These are phyloP conservation scores for Biston stratarius DNA, from an alignment of 2,888 invertebrate genomes.

Conservation along the genomic window DNA sequence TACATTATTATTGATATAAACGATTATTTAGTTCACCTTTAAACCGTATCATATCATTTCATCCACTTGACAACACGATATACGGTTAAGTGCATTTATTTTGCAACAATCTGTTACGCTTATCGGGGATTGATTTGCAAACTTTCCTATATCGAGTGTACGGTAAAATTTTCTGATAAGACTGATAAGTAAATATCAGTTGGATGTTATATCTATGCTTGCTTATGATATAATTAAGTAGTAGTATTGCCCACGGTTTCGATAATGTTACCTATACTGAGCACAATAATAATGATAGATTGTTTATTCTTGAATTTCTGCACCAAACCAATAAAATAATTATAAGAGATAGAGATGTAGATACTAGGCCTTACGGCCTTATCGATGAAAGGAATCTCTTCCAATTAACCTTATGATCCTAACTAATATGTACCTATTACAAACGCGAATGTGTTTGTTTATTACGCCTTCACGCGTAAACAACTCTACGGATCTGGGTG, in stretches of 20 bases:
- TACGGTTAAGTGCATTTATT: conserved; percentile 38
- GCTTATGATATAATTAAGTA: conserved; percentile 1
- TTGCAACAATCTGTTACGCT: conserved; percentile 47
- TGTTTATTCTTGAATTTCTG: too few species aligned
- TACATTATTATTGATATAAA: conserved; percentile 50
- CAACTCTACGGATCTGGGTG: too few species aligned
- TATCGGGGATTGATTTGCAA: conserved; percentile 33
- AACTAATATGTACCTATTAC: too few species aligned
- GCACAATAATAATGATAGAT: background rate
- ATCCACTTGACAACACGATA: conserved; percentile 51
- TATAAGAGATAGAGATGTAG: too few species aligned
- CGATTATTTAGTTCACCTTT: conserved; percentile 56
- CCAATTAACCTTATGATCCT: too few species aligned
- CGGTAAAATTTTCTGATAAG: conserved; percentile 18
- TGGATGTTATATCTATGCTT: conserved; percentile 3
- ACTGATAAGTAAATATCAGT: conserved; percentile 26
- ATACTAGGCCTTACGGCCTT: too few species aligned
- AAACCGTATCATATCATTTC: conserved; percentile 42
- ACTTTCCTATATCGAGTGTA: conserved; percentile 18
- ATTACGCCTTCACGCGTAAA: too few species aligned
- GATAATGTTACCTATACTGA: background rate
- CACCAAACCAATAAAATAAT: too few species aligned
- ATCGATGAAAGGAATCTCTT: too few species aligned
- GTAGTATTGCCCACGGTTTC: background rate
- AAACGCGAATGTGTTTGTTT: too few species aligned